These are phyloP conservation scores for Stichodactyla mertensii DNA, from an alignment of 64 coral and sea anemone genomes.

Conservation along the genomic window DNA sequence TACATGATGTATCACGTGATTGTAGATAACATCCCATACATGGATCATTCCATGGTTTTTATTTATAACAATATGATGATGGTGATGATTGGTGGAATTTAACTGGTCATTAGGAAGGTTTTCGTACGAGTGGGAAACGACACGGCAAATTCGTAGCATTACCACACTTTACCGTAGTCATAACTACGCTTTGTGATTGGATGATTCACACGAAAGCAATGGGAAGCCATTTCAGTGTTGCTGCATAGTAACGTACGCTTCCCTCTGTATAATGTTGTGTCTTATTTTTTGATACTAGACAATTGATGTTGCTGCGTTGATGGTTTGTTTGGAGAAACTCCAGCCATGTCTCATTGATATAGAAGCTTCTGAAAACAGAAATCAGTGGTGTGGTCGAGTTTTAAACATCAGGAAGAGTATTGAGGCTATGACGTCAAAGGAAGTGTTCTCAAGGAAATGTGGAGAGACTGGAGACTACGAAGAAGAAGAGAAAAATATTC, in stretches of 20 bases:
- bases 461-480: constrained; percentile 26
- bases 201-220: too few relatives aligned
- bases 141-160: too few relatives aligned
- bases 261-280: neutral
- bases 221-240: too few relatives aligned
- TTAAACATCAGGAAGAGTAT: constrained; percentile 39
- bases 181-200: too few relatives aligned
- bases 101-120: too few relatives aligned
- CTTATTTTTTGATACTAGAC: constrained; percentile 2
- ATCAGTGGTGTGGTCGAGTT: constrained; percentile 50
- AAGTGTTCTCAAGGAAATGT: neutral
- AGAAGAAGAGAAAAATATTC: constrained; percentile 1
- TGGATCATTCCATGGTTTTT: too few relatives aligned
- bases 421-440: constrained; percentile 51
- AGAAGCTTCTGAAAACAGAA: constrained; percentile 4
- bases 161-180: too few relatives aligned
- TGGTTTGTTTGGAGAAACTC: constrained; percentile 30
- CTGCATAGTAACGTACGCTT: too few relatives aligned
- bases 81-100: too few relatives aligned
- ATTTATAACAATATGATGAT: too few relatives aligned
- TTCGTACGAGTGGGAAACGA: too few relatives aligned
- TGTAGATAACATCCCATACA: too few relatives aligned
- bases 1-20: constrained; percentile 6
- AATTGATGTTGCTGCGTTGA: constrained; percentile 48
- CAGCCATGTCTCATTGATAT: constrained; percentile 5